Evolutionary conservation across 2,797 vertebrate species (phyloP).

Genomic region (Rhynchonycteris naso): DNA sequence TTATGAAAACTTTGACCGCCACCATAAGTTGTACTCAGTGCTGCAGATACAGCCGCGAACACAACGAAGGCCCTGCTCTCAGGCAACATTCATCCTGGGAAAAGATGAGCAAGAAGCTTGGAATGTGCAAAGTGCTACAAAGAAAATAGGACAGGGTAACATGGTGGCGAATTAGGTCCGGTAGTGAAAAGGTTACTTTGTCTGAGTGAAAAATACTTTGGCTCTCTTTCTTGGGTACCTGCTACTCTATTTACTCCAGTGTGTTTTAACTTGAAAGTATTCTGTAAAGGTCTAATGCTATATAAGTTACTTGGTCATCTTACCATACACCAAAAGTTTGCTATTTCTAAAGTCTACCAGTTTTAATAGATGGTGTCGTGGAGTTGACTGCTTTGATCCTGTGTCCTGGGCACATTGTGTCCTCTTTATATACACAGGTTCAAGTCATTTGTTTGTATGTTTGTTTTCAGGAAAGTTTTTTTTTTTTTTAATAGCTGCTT

Average conservation of each 20-base stretch:
- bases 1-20: background rate
- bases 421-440: background rate
- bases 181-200: background rate
- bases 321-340: background rate
- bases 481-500: background rate
- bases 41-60: background rate
- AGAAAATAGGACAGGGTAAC: background rate
- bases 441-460: background rate
- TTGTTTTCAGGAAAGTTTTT: background rate
- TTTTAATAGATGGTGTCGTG: background rate
- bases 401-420: background rate
- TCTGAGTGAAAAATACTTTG: background rate
- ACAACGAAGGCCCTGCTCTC: background rate
- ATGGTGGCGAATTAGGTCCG: fast-evolving
- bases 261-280: background rate
- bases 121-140: fast-evolving
- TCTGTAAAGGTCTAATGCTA: background rate
- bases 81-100: fast-evolving
- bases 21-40: fast-evolving
- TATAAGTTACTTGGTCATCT: background rate
- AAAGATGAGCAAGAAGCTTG: background rate
- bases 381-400: background rate
- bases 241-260: background rate
- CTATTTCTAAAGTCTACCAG: background rate
- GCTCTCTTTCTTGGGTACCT: background rate